Percentiles rank a stretch among this genome's conserved stretches.
These are phyloP conservation scores for Tenualosa ilisha DNA, from an alignment of 2,797 vertebrate species.

Conservation along the genomic window DNA sequence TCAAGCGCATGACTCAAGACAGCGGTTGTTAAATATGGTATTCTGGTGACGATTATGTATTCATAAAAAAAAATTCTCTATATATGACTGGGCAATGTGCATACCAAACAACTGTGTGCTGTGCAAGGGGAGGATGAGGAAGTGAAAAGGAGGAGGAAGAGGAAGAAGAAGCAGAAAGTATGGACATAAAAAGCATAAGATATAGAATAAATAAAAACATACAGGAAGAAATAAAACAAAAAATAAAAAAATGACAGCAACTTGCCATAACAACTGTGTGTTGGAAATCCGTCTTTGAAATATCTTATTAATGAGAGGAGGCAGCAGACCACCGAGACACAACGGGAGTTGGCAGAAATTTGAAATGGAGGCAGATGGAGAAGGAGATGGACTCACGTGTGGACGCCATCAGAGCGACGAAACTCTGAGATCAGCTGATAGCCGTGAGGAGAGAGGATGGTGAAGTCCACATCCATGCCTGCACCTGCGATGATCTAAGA, in stretches of 20 bases:
- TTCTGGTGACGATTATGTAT: no score
- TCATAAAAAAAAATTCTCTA: no score
- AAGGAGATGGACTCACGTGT: conserved; percentile 76
- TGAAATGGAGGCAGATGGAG: not conserved
- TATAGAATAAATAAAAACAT: not conserved
- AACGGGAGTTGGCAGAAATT: not conserved
- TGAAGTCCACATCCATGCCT: conserved; percentile 88
- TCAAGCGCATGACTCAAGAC: no score
- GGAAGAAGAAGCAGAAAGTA: not conserved
- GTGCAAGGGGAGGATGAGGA: no score
- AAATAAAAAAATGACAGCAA: not conserved
- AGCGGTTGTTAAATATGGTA: no score
- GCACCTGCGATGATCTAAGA: conserved; percentile 87
- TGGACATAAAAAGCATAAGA: not conserved
- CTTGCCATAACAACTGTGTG: not conserved
- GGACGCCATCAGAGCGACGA: conserved; percentile 84
- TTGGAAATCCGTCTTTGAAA: not conserved
- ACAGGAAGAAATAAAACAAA: not conserved
- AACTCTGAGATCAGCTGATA: conserved; percentile 72
- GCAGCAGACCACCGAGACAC: no score
- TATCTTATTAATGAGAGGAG: no score
- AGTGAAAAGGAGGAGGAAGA: not conserved
- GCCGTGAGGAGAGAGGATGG: conserved; percentile 79
- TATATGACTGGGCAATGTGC: no score
- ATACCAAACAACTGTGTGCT: no score